A percentile compares a stretch with the other conserved stretches of the same genome.
Conservation (phyloP, 1,140 invertebrate species). For the Sitobion miscanthi region DNA sequence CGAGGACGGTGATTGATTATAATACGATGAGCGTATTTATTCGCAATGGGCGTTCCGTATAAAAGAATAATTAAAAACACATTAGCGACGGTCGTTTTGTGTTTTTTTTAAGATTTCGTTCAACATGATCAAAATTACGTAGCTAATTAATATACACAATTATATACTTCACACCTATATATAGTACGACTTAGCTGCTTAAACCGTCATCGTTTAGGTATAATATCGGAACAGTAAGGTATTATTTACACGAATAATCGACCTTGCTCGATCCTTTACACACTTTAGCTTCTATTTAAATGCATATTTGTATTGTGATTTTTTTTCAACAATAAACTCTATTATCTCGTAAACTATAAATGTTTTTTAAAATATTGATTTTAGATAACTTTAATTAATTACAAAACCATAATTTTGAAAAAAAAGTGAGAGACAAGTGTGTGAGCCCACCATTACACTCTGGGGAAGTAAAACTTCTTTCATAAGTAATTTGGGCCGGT, state of each 20-base stretch:
- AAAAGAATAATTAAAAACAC: constrained; percentile 19
- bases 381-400: neutral
- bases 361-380: neutral
- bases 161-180: neutral
- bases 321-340: neutral
- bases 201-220: neutral
- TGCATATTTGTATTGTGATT: neutral
- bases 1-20: constrained; percentile 12
- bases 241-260: neutral
- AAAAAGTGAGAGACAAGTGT: neutral
- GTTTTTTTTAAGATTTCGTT: neutral
- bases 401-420: neutral
- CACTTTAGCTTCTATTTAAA: neutral
- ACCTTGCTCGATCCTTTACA: neutral
- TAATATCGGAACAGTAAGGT: neutral
- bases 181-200: neutral
- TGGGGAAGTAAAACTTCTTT: no score
- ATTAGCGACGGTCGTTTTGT: neutral
- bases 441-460: no score
- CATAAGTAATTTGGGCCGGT: no score
- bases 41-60: neutral
- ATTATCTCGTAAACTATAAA: neutral
- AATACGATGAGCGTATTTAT: neutral
- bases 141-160: neutral
- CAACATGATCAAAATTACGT: neutral